phyloP scores from a whole-genome alignment of 2,113 vertebrate genomes.

The Cercopithecus mona region DNA sequence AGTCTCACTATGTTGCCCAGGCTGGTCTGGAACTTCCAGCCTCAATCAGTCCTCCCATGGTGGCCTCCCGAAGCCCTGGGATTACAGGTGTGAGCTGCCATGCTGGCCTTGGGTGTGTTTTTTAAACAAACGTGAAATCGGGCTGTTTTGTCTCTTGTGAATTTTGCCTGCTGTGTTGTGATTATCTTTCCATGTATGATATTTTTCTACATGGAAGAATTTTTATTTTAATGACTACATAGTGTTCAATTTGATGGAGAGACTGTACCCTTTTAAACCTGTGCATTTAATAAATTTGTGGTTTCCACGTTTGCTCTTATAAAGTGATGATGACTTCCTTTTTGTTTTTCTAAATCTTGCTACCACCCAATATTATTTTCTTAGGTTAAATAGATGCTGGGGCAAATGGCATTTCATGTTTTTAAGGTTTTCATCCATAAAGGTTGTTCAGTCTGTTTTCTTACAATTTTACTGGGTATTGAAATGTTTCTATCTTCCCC shows the following conservation, averaged over 20 bases:
- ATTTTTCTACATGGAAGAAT: not conserved
- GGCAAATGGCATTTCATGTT: not conserved
- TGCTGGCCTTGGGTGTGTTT: too few relatives aligned
- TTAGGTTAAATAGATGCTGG: not conserved
- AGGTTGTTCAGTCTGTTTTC: not conserved
- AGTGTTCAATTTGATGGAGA: not conserved
- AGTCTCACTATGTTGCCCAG: too few relatives aligned
- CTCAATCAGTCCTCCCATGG: too few relatives aligned
- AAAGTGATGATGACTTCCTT: not conserved
- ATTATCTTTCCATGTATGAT: not conserved
- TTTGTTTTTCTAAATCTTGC: not conserved
- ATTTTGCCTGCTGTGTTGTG: not conserved
- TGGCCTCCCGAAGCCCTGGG: too few relatives aligned
- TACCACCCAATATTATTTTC: not conserved
- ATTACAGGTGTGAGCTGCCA: too few relatives aligned
- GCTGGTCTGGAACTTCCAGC: too few relatives aligned
- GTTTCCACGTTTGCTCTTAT: not conserved
- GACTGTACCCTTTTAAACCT: not conserved
- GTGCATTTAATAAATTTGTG: not conserved
- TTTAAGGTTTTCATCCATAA: conserved; percentile 17
- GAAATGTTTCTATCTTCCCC: not conserved
- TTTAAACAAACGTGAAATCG: too few relatives aligned
- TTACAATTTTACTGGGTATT: not conserved
- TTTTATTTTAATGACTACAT: not conserved
- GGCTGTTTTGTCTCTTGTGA: not conserved